Conservation (phyloP, 1,140 invertebrate species). For the Lordiphosa clarofinis region DNA sequence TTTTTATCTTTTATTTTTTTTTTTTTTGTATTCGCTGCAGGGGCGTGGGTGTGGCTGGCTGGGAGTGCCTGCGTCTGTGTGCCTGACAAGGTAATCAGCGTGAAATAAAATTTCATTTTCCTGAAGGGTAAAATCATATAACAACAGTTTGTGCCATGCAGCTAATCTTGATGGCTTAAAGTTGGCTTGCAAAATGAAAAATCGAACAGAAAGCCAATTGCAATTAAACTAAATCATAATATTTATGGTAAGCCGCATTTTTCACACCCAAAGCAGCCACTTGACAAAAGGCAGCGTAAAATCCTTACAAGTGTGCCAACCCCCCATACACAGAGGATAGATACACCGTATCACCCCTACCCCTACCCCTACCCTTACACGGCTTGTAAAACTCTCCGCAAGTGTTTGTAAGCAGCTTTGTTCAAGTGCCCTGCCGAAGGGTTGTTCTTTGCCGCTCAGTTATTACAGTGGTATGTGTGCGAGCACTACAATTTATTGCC, state of each 20-base stretch:
- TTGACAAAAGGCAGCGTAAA: slow-evolving; percentile 61
- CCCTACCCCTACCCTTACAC: slow-evolving; percentile 6
- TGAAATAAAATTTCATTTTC: slow-evolving; percentile 64
- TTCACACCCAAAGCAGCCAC: slow-evolving; percentile 25
- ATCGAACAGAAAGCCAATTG: slow-evolving; percentile 17
- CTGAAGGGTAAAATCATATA: slow-evolving; percentile 41
- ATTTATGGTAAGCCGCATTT: slow-evolving; percentile 66
- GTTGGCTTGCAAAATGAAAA: neutral
- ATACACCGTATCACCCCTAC: slow-evolving; percentile 16
- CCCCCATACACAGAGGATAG: slow-evolving; percentile 6
- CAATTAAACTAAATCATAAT: slow-evolving; percentile 65
- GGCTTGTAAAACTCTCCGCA: slow-evolving; percentile 33
- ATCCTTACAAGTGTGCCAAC: slow-evolving; percentile 60
- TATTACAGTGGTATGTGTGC: neutral
- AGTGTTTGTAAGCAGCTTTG: slow-evolving; percentile 74
- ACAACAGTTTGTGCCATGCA: slow-evolving; percentile 21
- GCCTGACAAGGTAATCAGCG: slow-evolving; percentile 66
- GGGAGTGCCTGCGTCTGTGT: slow-evolving; percentile 35
- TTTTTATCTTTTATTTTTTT: slow-evolving; percentile 37
- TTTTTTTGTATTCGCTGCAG: slow-evolving; percentile 2
- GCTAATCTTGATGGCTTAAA: slow-evolving; percentile 22
- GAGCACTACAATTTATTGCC: slow-evolving; percentile 8
- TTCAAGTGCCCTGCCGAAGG: slow-evolving; percentile 58
- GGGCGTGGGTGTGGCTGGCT: slow-evolving; percentile 16
- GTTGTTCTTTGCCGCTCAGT: slow-evolving; percentile 23